Base-by-base conservation (phyloP, 2,113 vertebrate species). In the Solea solea region DNA sequence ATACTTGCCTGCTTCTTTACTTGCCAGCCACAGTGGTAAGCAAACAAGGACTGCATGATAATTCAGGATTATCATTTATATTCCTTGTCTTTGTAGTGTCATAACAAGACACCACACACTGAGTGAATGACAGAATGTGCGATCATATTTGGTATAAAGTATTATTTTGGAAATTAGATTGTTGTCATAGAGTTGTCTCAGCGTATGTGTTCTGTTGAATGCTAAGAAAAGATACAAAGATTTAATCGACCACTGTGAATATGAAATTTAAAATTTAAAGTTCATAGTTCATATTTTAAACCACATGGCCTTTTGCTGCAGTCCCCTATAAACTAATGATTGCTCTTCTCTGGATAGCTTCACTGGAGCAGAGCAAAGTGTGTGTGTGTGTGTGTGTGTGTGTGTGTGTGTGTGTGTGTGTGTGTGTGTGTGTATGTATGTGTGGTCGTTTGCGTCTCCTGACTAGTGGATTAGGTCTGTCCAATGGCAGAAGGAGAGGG, bases 401-500 rank as follows among this genome's bases (percentile, higher is more conserved):
- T 64, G 72, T 57, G 41, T 69, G 40, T 62, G 49, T 69, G 25
- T 71, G 48, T 60, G 48, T 42, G 62, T 64, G 72, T 57, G 41
- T 69, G 40, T 62, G 49, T 69, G 25, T 71, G 48, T 60, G 48
- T 42, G 62, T 64, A 12, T 58, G 64, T 56, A 58, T 50, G 72
- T 57, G 59, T 67, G 71, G 65, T 48, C 74, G 57, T 63, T 13
- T 69, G 64, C 51, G 63, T 63, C 69, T 78, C 82, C 76, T 76
- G 78, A 84, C 63, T 66, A 58, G 76, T 83, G 76, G 85, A 87
- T 86, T 84, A 88, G 79, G 57, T 79, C 59, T 80, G 79, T 86
- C 72, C 55, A 50, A 72, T 89, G 84, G 78, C 93, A 93, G 91
- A 90, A 89, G 90, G 91, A 86, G 81, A 80, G 83, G 77, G 83